These are phyloP conservation scores for Nemopilema nomurai DNA, from an alignment of 30 jellyfish, hydroid and myxozoan genomes.

Conservation along the genomic window DNA sequence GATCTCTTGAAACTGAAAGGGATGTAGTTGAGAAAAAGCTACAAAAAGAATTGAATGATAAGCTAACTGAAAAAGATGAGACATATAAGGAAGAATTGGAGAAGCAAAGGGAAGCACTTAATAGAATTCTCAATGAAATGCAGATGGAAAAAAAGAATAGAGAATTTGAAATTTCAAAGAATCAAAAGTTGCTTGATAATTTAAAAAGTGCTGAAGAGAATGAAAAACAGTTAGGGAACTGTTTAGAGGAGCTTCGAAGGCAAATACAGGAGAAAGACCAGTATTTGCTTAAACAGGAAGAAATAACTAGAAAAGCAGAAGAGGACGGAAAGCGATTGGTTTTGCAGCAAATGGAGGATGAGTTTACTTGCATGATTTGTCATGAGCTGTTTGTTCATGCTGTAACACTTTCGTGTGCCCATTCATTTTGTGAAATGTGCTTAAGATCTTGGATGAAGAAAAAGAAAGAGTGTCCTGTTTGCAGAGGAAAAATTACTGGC, in stretches of 20 bases:
- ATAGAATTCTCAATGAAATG: conserved; percentile 60
- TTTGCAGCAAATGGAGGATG: conserved; percentile 92
- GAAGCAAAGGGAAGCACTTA: conserved; percentile 68
- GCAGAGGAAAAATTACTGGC: conserved; percentile 72
- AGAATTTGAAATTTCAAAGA: conserved; percentile 52
- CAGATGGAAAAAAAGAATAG: conserved; percentile 66
- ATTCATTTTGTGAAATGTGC: conserved; percentile 92
- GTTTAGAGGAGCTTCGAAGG: conserved; percentile 77
- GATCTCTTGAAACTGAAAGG: conserved; percentile 59
- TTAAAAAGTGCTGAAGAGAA: conserved; percentile 84
- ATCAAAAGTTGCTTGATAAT: conserved; percentile 73
- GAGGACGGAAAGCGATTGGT: conserved; percentile 84
- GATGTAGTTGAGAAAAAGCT: conserved; percentile 72
- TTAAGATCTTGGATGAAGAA: conserved; percentile 80
- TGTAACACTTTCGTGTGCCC: conserved; percentile 95
- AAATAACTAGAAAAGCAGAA: conserved; percentile 71
- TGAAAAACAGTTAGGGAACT: conserved; percentile 75
- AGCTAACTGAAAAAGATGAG: conserved; percentile 81
- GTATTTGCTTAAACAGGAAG: conserved; percentile 72
- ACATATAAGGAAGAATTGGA: conserved; percentile 73
- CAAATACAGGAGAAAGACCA: conserved; percentile 79
- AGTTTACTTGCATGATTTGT: conserved; percentile 94
- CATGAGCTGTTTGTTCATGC: conserved; percentile 89
- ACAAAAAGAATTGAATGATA: conserved; percentile 64
- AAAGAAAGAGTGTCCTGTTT: conserved; percentile 90